Evolutionary conservation across 2,888 invertebrate species (phyloP), one percentile per base, ranked within the genome.

Genomic region (Rhodophaea formosa): DNA sequence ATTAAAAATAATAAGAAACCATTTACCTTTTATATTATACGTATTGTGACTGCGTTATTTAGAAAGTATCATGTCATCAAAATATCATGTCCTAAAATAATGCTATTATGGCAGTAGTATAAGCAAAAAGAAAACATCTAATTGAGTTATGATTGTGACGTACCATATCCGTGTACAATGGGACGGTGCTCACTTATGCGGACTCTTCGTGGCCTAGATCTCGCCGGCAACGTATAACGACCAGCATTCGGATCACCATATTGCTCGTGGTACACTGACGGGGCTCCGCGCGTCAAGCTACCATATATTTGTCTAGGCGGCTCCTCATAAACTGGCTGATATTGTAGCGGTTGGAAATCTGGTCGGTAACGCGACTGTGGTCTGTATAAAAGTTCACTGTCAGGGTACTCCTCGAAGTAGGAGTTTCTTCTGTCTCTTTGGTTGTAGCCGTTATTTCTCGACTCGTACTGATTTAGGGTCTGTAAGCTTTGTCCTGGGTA

Each of bases 401-500:
- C 80, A 17, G 72, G 63, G 68, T 82, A 83, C 60, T 85, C 81
- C 60, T 85, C 81, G 53, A 81, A 64, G 64, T 86, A 86, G n/a
- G 83, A 78, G 60, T 82, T 80, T 55, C 70, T 77, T 65, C 79
- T 74, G 59, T 77, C 72, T 30, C 70, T 66, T 45, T 62, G 62
- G 52, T 61, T 69, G 61, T 79, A 74, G 62, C 70, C 70, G 47
- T 72, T 72, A 59, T 74, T 70, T 62, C 66, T 67, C 23, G 74
- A 69, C 58, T 82, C 79, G 61, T 88, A 84, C 57, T 84, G 80
- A 72, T 87, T 77, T 58, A 91, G 70, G 47, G 79, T 76, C 74
- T 85, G 89, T 55, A 91, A 71, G 64, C 91, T 90, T 60, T 88
- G 89, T 45, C 87, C 88, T 63, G 88, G 87, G 73, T 90, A 89